Base-by-base conservation (phyloP, 2,797 vertebrate genomes). In the Scolopax bukidnonensis region DNA sequence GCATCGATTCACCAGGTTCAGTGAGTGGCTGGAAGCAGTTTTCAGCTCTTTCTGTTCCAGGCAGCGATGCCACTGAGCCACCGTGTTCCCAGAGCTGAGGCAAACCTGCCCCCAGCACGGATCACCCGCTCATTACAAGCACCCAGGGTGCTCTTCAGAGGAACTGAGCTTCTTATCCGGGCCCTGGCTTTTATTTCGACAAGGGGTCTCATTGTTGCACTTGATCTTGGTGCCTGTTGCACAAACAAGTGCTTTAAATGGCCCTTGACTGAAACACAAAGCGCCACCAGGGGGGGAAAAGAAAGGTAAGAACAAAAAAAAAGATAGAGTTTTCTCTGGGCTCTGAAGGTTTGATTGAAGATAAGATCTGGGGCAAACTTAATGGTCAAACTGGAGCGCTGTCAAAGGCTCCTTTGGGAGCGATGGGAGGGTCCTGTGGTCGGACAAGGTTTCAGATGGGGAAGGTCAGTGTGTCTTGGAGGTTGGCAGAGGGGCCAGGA, bases 201-300 rank as follows among this genome's bases (percentile, higher is more conserved):
- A 87, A n/a, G 60, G 25, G 64, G n/a, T 68, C 75, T 64, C 40
- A 54, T 32, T 90, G 90, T n/a, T 70, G 68, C 48, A 54, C 75
- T 91, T 71, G 78, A 74, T 75, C 89, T 57, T 25, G 33, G 53
- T 53, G 92, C 68, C 67, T 60, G 64, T 36, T 85, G 95, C 82
- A 90, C 89, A 91, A 92, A 87, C 67, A 93, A 56, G 16, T 20
- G 81, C 56, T 95, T 91, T 75, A 81, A 91, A 90, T 38, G 57
- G 63, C 73, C 48, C 33, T 33, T 70, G 41, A 18, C 12, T 45
- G 64, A 59, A 89, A 79, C 53, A 90, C n/a, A 63, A 80, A 84
- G 80, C n/a, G 90, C 45, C 3, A 1, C 11, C 56, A 28, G 77
- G 47, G n/a, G 64, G 30, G 48, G 50, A 81, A 69, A 89, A 68